A percentile compares a stretch with the other conserved stretches of the same genome.
These are phyloP conservation scores for Sebastes goodei DNA, from an alignment of 2,797 vertebrate species.

Conservation along the genomic window DNA sequence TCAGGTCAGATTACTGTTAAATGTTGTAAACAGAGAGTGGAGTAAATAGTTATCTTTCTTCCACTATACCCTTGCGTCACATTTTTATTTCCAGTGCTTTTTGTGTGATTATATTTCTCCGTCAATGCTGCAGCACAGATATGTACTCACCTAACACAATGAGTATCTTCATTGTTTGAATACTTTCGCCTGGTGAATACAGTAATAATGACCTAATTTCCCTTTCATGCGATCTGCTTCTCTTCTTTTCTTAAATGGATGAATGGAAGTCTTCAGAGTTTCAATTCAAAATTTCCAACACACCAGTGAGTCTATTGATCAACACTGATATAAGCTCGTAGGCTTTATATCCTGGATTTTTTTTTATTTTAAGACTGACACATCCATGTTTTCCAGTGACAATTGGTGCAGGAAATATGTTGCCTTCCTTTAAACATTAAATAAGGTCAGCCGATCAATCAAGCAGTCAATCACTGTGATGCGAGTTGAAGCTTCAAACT, in stretches of 20 bases:
- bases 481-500: slow-evolving; percentile 5
- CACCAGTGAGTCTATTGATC: background rate
- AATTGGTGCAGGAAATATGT: background rate
- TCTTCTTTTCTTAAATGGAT: slow-evolving; percentile 7
- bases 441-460: slow-evolving; percentile 42
- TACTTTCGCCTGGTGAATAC: background rate
- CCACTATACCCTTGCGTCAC: background rate
- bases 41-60: slow-evolving; percentile 10
- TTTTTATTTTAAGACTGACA: background rate
- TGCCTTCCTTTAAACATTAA: slow-evolving; percentile 4
- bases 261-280: background rate
- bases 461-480: background rate
- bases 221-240: background rate
- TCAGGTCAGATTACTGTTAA: background rate
- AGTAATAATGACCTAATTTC: background rate
- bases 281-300: background rate
- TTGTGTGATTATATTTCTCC: slow-evolving; percentile 3
- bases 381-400: background rate
- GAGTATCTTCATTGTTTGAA: slow-evolving; percentile 13
- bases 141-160: background rate
- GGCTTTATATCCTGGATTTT: slow-evolving; percentile 16
- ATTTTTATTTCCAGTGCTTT: background rate
- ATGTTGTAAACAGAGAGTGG: background rate
- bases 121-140: background rate
- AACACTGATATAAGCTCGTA: background rate